A percentile compares a stretch with the other conserved stretches of the same genome.
Evolutionary conservation across 2,888 invertebrate genomes (phyloP).

Genomic region (Apocheima hispidaria): DNA sequence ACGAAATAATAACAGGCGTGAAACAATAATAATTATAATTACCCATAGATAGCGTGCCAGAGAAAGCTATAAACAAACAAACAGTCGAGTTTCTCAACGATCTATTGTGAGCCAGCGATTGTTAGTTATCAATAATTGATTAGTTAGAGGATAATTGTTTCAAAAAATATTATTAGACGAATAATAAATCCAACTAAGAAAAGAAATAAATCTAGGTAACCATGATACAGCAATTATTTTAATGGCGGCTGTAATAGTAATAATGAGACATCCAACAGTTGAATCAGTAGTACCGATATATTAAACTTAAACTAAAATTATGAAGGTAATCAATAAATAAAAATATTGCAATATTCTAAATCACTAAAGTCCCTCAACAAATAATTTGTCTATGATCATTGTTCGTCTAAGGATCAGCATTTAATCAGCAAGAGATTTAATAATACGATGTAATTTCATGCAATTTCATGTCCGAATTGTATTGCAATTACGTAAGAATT

Average conservation of each 20-base stretch:
- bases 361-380: background rate
- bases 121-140: constrained; percentile 31
- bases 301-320: background rate
- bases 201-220: constrained; percentile 24
- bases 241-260: background rate
- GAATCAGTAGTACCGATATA: background rate
- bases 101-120: constrained; percentile 19
- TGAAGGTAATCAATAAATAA: background rate
- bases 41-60: constrained; percentile 37
- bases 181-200: constrained; percentile 8
- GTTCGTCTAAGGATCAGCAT: constrained; percentile 12
- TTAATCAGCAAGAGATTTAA: background rate
- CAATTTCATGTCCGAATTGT: constrained; percentile 17
- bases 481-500: constrained; percentile 11
- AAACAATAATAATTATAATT: constrained; percentile 26
- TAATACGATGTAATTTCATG: constrained; percentile 9
- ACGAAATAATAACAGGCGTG: constrained; percentile 27
- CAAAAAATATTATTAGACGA: constrained; percentile 12
- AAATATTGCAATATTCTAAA: background rate
- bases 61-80: constrained; percentile 37
- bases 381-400: background rate
- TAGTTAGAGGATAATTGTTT: constrained; percentile 29
- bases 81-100: constrained; percentile 29
- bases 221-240: constrained; percentile 18
- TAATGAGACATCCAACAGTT: background rate